Percentiles rank a stretch among this genome's conserved stretches.
These are phyloP conservation scores for Chionodraco myersi DNA, from an alignment of 2,113 vertebrate species.

Conservation along the genomic window DNA sequence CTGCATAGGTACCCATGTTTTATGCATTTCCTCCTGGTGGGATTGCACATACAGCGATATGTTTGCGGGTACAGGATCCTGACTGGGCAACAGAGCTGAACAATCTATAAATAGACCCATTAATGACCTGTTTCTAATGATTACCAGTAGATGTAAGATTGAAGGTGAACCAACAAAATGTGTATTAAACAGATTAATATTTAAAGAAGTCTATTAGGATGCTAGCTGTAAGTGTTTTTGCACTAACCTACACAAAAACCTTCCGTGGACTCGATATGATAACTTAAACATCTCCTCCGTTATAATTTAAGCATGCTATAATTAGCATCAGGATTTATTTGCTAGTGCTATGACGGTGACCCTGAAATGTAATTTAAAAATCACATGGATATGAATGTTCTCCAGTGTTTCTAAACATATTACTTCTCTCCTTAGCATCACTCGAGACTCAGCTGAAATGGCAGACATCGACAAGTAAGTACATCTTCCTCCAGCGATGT, in stretches of 20 bases:
- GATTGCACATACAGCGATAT: conserved; percentile 21
- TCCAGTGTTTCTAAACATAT: conserved; percentile 17
- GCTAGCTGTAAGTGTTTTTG: too few relatives aligned
- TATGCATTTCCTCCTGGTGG: conserved; percentile 25
- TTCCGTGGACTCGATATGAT: neutral
- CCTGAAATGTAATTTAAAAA: too few relatives aligned
- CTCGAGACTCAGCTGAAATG: conserved; percentile 84
- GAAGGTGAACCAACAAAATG: too few relatives aligned
- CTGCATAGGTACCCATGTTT: conserved; percentile 28
- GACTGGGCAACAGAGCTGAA: too few relatives aligned
- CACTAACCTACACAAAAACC: too few relatives aligned
- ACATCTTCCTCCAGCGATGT: neutral
- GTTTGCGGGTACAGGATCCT: conserved; percentile 16
- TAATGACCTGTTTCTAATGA: too few relatives aligned
- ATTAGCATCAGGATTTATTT: conserved; percentile 5
- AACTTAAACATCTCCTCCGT: conserved; percentile 3
- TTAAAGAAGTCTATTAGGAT: too few relatives aligned
- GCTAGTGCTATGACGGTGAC: too few relatives aligned
- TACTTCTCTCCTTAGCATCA: conserved; percentile 58
- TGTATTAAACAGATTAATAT: too few relatives aligned
- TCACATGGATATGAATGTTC: neutral
- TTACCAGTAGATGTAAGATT: too few relatives aligned
- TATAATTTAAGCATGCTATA: conserved; percentile 7
- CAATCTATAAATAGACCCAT: too few relatives aligned
- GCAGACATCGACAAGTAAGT: conserved; percentile 99